phyloP scores from a whole-genome alignment of 2,113 vertebrate genomes.

The Caranx ignobilis region DNA sequence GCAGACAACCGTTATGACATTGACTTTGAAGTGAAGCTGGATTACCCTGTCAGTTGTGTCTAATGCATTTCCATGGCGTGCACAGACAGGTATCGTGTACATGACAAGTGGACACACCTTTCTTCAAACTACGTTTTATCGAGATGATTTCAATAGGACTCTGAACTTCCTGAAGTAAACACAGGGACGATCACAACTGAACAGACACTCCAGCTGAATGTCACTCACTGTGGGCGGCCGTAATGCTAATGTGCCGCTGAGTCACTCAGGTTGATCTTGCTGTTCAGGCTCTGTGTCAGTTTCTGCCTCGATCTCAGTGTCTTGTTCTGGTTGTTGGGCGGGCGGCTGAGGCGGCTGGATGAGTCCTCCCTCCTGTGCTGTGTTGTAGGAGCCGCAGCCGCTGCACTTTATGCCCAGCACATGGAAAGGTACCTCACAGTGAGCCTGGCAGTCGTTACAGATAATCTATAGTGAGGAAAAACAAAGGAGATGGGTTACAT shows the following conservation, averaged over 20 bases:
- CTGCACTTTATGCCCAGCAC: conserved; percentile 95
- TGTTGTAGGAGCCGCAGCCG: conserved; percentile 93
- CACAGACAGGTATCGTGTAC: no score
- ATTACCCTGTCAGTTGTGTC: background rate
- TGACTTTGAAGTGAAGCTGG: background rate
- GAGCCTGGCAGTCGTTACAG: conserved; percentile 93
- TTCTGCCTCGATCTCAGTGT: conserved; percentile 41
- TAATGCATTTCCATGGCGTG: background rate
- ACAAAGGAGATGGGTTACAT: background rate
- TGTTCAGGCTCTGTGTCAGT: conserved; percentile 45
- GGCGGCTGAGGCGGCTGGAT: conserved; percentile 69
- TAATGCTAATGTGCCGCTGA: background rate
- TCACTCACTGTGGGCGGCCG: background rate
- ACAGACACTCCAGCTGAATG: background rate
- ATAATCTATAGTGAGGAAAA: conserved; percentile 85
- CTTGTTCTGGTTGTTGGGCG: conserved; percentile 21
- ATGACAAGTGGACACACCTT: background rate
- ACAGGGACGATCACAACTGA: background rate
- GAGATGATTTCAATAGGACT: background rate
- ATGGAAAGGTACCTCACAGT: conserved; percentile 91
- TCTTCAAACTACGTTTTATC: background rate
- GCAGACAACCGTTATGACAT: background rate
- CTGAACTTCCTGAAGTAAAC: background rate
- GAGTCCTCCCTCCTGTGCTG: conserved; percentile 88
- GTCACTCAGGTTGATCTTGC: conserved; percentile 30